Evolutionary conservation across 2,113 vertebrate species (phyloP).

Genomic region (Raphicerus campestris): DNA sequence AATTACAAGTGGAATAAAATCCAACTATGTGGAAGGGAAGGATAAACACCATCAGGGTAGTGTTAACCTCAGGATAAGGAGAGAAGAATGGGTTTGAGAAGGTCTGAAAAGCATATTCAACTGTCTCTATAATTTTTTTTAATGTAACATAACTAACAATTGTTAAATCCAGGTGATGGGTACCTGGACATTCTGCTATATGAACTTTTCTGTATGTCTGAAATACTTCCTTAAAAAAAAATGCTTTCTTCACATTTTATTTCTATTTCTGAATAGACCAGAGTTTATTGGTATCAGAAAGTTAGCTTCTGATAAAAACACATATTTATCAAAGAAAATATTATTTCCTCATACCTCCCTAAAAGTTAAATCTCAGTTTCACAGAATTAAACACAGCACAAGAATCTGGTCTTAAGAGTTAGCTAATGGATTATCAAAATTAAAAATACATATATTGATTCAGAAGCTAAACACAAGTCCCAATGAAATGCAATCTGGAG

Average conservation of each 20-base stretch:
- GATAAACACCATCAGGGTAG: not conserved
- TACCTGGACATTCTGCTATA: not conserved
- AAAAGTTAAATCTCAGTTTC: slow-evolving; percentile 26
- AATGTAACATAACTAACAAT: not conserved
- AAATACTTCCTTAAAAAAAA: not conserved
- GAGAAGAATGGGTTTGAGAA: not conserved
- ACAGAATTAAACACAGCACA: not conserved
- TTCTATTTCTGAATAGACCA: not conserved
- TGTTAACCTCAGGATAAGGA: not conserved
- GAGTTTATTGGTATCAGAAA: not conserved
- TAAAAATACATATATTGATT: not conserved
- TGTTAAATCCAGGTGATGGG: not conserved
- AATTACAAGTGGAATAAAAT: not conserved
- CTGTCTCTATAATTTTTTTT: not conserved
- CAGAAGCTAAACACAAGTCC: not conserved
- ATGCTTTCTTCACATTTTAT: not conserved
- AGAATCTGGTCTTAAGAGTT: not conserved
- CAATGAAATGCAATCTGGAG: not conserved
- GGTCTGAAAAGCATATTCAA: not conserved
- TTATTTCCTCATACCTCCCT: not conserved
- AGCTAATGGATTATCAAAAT: not conserved
- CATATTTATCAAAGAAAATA: not conserved
- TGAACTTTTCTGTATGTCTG: not conserved
- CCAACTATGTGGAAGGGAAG: not conserved
- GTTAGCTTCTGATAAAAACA: not conserved